phyloP scores from a whole-genome alignment of 2,797 vertebrate genomes.

The Sebastes iracundus region DNA sequence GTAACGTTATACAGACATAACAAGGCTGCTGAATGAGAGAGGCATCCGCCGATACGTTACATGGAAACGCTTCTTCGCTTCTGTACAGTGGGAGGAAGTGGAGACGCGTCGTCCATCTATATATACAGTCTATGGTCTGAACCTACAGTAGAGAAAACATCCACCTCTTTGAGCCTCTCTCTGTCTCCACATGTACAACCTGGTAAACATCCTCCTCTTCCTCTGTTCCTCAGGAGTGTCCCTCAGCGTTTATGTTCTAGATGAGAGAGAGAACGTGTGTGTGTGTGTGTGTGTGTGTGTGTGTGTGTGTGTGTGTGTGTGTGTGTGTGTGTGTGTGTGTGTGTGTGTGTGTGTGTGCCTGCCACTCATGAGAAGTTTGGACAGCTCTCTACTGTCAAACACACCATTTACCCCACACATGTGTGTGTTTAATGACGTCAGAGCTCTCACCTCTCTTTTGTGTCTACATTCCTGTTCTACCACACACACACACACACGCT shows the following conservation, averaged over 20 bases:
- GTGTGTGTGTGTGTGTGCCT: neutral
- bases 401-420: too few species aligned
- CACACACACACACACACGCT: neutral
- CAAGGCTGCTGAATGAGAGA: too few species aligned
- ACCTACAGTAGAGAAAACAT: slow-evolving; percentile 51
- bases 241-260: slow-evolving; percentile 9
- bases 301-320: neutral
- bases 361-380: neutral
- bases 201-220: slow-evolving; percentile 63
- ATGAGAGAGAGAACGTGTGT: neutral
- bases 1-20: too few species aligned
- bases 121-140: neutral
- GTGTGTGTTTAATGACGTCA: slow-evolving; percentile 12
- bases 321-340: neutral
- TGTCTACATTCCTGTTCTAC: slow-evolving; percentile 23
- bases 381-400: neutral
- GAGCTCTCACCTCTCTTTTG: slow-evolving; percentile 26
- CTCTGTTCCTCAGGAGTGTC: slow-evolving; percentile 55
- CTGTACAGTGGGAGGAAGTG: neutral
- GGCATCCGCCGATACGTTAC: too few species aligned
- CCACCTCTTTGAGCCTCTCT: slow-evolving; percentile 50
- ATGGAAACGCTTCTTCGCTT: too few species aligned
- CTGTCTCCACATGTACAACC: slow-evolving; percentile 24
- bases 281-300: neutral
- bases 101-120: neutral